These are phyloP conservation scores for Orthosia gothica DNA, from an alignment of 2,888 invertebrate genomes.

Conservation along the genomic window DNA sequence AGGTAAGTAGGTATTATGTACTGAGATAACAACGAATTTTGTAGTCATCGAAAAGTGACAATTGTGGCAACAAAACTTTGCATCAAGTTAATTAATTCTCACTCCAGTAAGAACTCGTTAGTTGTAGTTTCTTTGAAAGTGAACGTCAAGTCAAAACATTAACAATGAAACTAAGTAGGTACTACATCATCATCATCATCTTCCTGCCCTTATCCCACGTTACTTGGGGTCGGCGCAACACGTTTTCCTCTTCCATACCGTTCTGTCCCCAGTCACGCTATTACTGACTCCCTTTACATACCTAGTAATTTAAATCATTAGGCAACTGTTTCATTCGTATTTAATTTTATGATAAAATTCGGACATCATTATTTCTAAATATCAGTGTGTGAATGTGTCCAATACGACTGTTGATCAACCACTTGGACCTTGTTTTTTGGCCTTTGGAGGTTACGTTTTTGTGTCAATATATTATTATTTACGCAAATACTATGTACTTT, in stretches of 20 bases:
- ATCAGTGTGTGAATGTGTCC: not conserved
- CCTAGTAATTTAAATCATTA: constrained; percentile 1
- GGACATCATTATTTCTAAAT: not conserved
- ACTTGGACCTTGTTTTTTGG: constrained; percentile 19
- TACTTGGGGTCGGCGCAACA: too few relatives aligned
- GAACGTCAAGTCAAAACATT: not conserved
- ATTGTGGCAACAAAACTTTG: not conserved
- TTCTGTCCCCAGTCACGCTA: too few relatives aligned
- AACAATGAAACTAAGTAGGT: not conserved
- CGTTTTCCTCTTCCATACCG: too few relatives aligned
- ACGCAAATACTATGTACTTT: not conserved
- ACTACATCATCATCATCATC: too few relatives aligned
- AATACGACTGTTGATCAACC: constrained; percentile 14
- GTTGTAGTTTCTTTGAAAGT: not conserved
- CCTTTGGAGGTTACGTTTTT: constrained; percentile 50
- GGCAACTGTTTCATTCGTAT: not conserved
- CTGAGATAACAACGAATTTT: constrained; percentile 1
- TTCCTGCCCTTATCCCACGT: too few relatives aligned
- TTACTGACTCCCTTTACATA: too few relatives aligned
- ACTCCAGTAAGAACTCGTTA: not conserved
- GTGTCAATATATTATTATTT: constrained; percentile 13
- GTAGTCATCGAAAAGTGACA: not conserved
- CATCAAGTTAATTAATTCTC: not conserved
- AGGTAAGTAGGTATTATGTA: not conserved
- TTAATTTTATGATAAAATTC: not conserved